Evolutionary conservation across 1,140 invertebrate species (phyloP), one percentile per base, ranked within the genome.

Genomic region (Dinoponera quadriceps): DNA sequence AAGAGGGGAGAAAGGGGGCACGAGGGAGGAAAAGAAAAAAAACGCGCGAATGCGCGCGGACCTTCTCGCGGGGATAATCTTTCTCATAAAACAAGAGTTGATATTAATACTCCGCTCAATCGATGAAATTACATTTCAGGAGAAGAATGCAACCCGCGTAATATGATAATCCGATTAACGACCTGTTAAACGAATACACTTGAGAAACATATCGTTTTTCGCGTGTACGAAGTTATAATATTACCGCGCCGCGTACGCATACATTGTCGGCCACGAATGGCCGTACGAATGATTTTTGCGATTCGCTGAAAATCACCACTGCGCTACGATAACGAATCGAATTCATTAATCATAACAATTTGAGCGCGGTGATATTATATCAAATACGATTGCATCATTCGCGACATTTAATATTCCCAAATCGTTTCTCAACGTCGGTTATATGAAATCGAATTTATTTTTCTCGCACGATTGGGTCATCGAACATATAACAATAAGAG

Each of bases 141-240:
- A 71, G 74, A 88, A 88, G 75, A 87, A 87, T 84, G 33, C 51
- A 49, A 84, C 73, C 62, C 51, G 25, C 44, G 48, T 88, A 88
- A 88, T 88, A 84, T 69, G 75, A 87, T 86, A 86, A 87, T 86
- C 86, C 85, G 85, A 88, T 88, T 88, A 88, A 87, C 82, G 69
- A 87, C 65, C 85, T 88, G 82, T 86, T 88, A 87, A 38, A 86
- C 55, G 62, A 69, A 69, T 72, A 75, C 62, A 78, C 68, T 87
- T 68, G 85, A 80, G 85, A 51, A 87, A 63, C 85, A 75, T 87
- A 87, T 87, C 81, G 85, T 86, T 84, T 86, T 69, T 87, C 62
- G 59, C 49, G 38, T 38, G 60, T 57, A 44, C 33, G 68, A 65
- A 68, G 69, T 62, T 87, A 51, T 66, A 80, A 84, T 77, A 38